These are phyloP conservation scores for Platyscelio sp. DNA, from an alignment of 2,888 invertebrate species.

Conservation along the genomic window DNA sequence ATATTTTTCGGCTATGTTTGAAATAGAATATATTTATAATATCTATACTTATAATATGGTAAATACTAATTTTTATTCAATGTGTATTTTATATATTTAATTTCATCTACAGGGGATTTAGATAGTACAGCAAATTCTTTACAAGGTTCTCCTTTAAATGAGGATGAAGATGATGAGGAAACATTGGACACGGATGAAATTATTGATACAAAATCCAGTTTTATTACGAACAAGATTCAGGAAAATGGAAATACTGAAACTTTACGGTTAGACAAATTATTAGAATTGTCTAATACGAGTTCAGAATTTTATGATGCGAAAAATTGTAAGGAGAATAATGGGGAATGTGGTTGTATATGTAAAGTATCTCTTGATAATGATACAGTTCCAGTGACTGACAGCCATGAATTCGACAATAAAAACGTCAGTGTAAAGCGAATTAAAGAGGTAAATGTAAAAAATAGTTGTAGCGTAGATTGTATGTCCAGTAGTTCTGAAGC, in stretches of 20 bases:
- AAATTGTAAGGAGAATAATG: slow-evolving; percentile 86
- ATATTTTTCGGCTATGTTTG: too few relatives aligned
- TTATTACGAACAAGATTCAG: slow-evolving; percentile 81
- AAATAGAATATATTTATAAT: too few relatives aligned
- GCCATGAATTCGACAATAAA: slow-evolving; percentile 85
- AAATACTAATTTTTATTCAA: too few relatives aligned
- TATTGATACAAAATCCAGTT: slow-evolving; percentile 79
- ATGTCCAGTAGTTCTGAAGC: slow-evolving; percentile 80
- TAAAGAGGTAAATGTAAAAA: slow-evolving; percentile 86
- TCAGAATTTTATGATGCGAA: slow-evolving; percentile 86
- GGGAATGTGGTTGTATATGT: slow-evolving; percentile 67
- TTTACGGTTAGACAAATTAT: slow-evolving; percentile 73
- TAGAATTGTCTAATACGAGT: slow-evolving; percentile 78
- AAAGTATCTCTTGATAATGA: slow-evolving; percentile 70
- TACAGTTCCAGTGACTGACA: slow-evolving; percentile 77
- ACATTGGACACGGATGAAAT: slow-evolving; percentile 82
- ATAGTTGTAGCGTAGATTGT: slow-evolving; percentile 78
- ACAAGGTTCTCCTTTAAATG: slow-evolving; percentile 79
- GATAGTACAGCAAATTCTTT: slow-evolving; percentile 83
- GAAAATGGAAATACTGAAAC: slow-evolving; percentile 72
- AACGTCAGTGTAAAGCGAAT: slow-evolving; percentile 84
- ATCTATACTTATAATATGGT: too few relatives aligned
- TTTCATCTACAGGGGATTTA: slow-evolving; percentile 80
- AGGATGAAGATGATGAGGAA: slow-evolving; percentile 78
- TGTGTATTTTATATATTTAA: too few relatives aligned